Base-by-base conservation (phyloP, 1,140 invertebrate species). In the Sminthurinus signatus region DNA sequence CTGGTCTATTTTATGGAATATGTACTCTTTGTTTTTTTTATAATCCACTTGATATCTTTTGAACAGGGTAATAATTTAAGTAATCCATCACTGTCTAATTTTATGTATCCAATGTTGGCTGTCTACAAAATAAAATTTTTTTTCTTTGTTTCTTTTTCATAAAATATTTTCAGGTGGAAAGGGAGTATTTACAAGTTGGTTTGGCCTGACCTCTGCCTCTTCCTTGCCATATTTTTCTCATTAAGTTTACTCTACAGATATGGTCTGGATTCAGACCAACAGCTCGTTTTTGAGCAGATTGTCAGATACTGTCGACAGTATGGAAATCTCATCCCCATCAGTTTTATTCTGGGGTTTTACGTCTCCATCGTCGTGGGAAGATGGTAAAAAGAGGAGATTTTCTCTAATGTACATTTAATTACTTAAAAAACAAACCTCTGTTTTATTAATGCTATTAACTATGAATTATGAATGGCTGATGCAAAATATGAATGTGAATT, bases 341-440 rank as follows among this genome's bases (percentile, higher is more conserved):
- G 88, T 17, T 91, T 92, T 75, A 88, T 94, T 19, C 80, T 93
- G 48, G 91, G 90, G 52, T 97, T 92, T 76, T 97, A 95, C 77
- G 92, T 97, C 15, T 86, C 87, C 15, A 85, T 95, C 51, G 91
- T 97, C 19, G 91, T 95, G 79, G 87, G 85, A 10, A 82, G 93
- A 74, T 97, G 92, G 92, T 56, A 28, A 36, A 36, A 36, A 15
- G 32, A 36, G 32, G 32, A 36, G 5, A 15, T 36, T 42, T 42
- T 42, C 39, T n/a, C n/a, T 42, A 10, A 48, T 48, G 44, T 48
- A 48, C 44, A 48, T n/a, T 36, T 36, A 36, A 5, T 36, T 36
- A 36, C 32, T 36, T 15, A 36, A 36, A 36, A 36, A 36, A 15
- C 32, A 8, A 10, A 42, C 10, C 10, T n/a, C 39, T 42, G 10